phyloP scores from a whole-genome alignment of 2,888 invertebrate species.

The Tipula helvola region DNA sequence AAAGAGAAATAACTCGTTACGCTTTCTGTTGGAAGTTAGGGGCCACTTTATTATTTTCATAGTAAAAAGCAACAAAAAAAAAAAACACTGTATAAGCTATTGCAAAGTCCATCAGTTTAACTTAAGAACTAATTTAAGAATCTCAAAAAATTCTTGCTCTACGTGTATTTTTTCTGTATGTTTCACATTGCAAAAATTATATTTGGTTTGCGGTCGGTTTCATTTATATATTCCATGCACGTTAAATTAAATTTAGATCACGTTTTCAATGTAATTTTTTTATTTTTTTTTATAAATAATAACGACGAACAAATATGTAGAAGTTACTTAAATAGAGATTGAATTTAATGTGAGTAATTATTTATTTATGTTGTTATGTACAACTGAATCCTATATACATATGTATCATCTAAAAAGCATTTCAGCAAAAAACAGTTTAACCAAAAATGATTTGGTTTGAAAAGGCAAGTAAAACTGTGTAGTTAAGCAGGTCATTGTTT shows the following conservation, averaged over 20 bases:
- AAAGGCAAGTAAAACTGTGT: no score
- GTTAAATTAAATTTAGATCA: neutral
- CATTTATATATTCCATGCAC: neutral
- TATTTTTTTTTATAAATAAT: neutral
- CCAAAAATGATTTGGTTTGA: no score
- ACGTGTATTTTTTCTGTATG: neutral
- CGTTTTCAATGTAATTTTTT: neutral
- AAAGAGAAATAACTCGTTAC: no score
- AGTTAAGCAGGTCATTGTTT: no score
- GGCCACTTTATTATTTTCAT: no score
- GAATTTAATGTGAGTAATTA: neutral
- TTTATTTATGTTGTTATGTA: neutral
- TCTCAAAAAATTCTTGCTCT: neutral
- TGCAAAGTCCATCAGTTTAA: neutral
- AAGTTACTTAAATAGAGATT: neutral
- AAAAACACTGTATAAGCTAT: neutral
- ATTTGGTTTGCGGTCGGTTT: neutral
- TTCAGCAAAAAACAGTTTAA: no score
- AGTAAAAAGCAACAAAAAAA: neutral
- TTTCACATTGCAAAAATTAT: neutral
- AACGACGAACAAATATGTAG: neutral
- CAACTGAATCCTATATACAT: no score
- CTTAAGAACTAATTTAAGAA: neutral
- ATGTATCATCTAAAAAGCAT: no score
- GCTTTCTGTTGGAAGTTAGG: no score